phyloP scores from a whole-genome alignment of 1,140 invertebrate species.

The Drosophila tani region DNA sequence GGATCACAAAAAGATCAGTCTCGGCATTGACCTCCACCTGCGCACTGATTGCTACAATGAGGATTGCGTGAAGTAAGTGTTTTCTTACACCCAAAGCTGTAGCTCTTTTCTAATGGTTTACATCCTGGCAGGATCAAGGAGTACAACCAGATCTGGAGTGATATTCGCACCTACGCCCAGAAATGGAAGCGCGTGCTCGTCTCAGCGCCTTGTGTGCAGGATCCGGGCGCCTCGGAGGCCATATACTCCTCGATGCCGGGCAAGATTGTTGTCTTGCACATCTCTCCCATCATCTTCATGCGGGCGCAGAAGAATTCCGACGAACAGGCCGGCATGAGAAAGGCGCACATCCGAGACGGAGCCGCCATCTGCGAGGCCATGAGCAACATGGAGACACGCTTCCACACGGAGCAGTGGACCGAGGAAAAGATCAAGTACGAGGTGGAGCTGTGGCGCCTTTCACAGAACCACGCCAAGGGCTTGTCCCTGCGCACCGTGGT shows the following conservation, averaged over 20 bases:
- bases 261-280: slow-evolving; percentile 86
- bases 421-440: slow-evolving; percentile 89
- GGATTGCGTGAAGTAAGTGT: slow-evolving; percentile 88
- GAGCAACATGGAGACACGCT: slow-evolving; percentile 91
- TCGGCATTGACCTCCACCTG: slow-evolving; percentile 86
- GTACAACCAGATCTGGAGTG: slow-evolving; percentile 89
- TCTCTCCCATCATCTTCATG: slow-evolving; percentile 92
- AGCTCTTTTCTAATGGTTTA: not conserved
- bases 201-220: slow-evolving; percentile 89
- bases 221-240: slow-evolving; percentile 91
- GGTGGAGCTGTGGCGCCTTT: slow-evolving; percentile 89
- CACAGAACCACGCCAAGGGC: slow-evolving; percentile 89
- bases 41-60: slow-evolving; percentile 87
- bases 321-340: slow-evolving; percentile 95
- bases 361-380: slow-evolving; percentile 97
- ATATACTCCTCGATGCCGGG: slow-evolving; percentile 89
- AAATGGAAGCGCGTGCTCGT: slow-evolving; percentile 89
- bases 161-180: slow-evolving; percentile 89
- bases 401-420: slow-evolving; percentile 86
- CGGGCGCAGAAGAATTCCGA: slow-evolving; percentile 94
- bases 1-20: slow-evolving; percentile 87
- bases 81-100: too few species aligned
- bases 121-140: slow-evolving; percentile 87
- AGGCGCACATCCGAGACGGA: slow-evolving; percentile 93
- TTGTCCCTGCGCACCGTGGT: slow-evolving; percentile 95